Conservation (phyloP, 1,140 invertebrate species). For the Diorhabda carinulata region DNA sequence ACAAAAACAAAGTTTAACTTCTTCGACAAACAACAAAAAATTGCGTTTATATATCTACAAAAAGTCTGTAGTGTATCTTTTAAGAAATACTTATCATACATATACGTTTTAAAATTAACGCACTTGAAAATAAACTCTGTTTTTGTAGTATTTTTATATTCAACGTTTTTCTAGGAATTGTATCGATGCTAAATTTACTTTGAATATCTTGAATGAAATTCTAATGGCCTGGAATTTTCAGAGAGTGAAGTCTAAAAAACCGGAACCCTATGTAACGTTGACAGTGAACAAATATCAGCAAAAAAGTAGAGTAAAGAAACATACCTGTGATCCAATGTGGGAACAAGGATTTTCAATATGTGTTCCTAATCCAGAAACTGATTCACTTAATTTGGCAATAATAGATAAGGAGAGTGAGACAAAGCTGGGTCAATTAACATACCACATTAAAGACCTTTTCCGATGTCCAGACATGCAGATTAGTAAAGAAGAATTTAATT, state of each 20-base stretch:
- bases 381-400: conserved; percentile 68
- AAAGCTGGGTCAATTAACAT: conserved; percentile 30
- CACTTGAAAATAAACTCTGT: too few relatives aligned
- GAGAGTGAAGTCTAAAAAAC: conserved; percentile 64
- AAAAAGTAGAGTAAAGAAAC: conserved; percentile 63
- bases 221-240: conserved; percentile 38
- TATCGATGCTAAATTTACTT: too few relatives aligned
- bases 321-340: conserved; percentile 65
- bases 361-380: conserved; percentile 80
- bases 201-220: too few relatives aligned
- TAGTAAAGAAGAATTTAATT: conserved; percentile 33
- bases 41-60: too few relatives aligned
- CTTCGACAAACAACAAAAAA: too few relatives aligned
- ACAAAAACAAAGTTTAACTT: too few relatives aligned
- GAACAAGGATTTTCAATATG: conserved; percentile 86
- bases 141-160: too few relatives aligned
- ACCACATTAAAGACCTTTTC: conserved; percentile 30
- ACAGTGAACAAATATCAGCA: conserved; percentile 67
- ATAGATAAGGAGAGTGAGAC: conserved; percentile 33
- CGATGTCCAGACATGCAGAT: conserved; percentile 28
- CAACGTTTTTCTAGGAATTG: too few relatives aligned
- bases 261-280: conserved; percentile 70
- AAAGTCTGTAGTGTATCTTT: too few relatives aligned
- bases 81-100: too few relatives aligned
- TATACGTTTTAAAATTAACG: too few relatives aligned